Evolutionary conservation across 2,797 vertebrate species (phyloP).

Genomic region (Hydrocynus forskahlii): DNA sequence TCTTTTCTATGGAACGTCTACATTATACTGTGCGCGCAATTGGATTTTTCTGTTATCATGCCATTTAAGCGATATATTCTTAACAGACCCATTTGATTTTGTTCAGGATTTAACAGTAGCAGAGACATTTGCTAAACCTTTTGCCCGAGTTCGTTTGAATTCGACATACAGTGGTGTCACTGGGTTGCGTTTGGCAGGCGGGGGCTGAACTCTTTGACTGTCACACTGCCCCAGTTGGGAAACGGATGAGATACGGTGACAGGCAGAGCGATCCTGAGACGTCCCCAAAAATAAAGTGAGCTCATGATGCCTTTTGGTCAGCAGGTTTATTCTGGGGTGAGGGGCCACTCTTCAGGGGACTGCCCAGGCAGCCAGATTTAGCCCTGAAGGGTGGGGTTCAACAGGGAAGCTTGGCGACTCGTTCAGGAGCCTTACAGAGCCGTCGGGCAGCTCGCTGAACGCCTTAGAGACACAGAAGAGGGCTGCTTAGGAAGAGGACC

Average conservation of each 20-base stretch:
- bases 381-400: slow-evolving; percentile 51
- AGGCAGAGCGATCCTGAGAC: neutral
- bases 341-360: slow-evolving; percentile 58
- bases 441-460: slow-evolving; percentile 18
- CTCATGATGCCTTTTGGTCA: slow-evolving; percentile 62
- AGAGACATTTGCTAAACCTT: neutral
- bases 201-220: slow-evolving; percentile 19
- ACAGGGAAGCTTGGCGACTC: slow-evolving; percentile 19
- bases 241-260: slow-evolving; percentile 9
- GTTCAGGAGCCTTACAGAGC: slow-evolving; percentile 25
- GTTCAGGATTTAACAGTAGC: neutral
- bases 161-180: neutral
- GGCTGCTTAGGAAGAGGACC: slow-evolving; percentile 26
- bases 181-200: slow-evolving; percentile 5
- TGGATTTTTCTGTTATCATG: neutral
- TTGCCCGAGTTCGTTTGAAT: neutral
- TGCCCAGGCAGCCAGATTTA: slow-evolving; percentile 60
- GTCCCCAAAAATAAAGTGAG: slow-evolving; percentile 44
- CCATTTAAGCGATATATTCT: neutral
- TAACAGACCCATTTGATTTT: neutral
- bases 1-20: too few species aligned
- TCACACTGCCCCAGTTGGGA: slow-evolving; percentile 36
- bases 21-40: neutral
- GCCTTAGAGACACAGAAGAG: slow-evolving; percentile 30
- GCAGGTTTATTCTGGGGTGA: slow-evolving; percentile 65